phyloP scores from a whole-genome alignment of 2,888 invertebrate genomes.

The Xiphydria camelus region DNA sequence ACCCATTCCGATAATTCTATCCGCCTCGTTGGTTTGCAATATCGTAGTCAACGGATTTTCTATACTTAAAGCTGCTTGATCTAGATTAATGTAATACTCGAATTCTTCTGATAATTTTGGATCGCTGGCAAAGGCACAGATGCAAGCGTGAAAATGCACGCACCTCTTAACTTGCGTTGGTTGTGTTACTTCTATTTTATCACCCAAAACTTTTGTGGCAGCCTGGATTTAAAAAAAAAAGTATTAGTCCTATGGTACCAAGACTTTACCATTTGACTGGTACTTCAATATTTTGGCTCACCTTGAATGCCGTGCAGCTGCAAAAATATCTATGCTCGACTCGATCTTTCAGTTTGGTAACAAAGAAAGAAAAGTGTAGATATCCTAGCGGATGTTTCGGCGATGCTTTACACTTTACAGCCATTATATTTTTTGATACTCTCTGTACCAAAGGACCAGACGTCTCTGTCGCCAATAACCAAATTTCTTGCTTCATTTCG shows the following conservation, averaged over 20 bases:
- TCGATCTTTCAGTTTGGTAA: slow-evolving; percentile 58
- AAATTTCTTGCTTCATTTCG: slow-evolving; percentile 66
- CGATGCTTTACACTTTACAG: slow-evolving; percentile 69
- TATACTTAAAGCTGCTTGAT: slow-evolving; percentile 47
- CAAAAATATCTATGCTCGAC: slow-evolving; percentile 64
- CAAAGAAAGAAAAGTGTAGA: slow-evolving; percentile 68
- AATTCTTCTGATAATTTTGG: slow-evolving; percentile 67
- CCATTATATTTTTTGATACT: slow-evolving; percentile 72
- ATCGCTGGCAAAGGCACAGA: slow-evolving; percentile 72
- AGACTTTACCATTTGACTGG: background rate
- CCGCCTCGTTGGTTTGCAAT: slow-evolving; percentile 38
- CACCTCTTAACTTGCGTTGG: slow-evolving; percentile 59
- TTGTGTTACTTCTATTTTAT: slow-evolving; percentile 35
- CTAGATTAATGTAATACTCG: slow-evolving; percentile 62
- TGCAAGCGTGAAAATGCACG: slow-evolving; percentile 72
- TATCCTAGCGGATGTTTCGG: slow-evolving; percentile 72
- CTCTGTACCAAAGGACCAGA: slow-evolving; percentile 70
- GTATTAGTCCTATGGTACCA: background rate
- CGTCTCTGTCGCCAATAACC: slow-evolving; percentile 64
- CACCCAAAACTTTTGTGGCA: slow-evolving; percentile 30
- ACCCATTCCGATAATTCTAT: slow-evolving; percentile 51
- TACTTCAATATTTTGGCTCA: slow-evolving; percentile 29
- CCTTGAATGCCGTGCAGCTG: slow-evolving; percentile 63
- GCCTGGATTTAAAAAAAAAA: slow-evolving; percentile 26
- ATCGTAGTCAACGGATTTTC: slow-evolving; percentile 36